phyloP scores from a whole-genome alignment of 1,140 invertebrate genomes.

The Ceratosolen solmsi region DNA sequence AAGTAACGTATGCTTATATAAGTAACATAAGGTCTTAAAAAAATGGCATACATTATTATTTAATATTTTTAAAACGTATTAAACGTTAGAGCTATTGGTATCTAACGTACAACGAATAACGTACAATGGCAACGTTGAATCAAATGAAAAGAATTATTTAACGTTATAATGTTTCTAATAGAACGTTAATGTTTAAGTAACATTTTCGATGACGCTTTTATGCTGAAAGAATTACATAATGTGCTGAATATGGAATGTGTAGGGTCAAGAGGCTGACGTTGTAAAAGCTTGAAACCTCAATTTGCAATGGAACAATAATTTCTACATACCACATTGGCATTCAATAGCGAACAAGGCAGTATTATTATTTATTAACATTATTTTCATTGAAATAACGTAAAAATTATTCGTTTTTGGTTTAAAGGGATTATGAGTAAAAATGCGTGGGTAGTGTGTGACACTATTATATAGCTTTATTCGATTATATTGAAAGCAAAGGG shows the following conservation, averaged over 20 bases:
- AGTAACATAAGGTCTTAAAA: too few relatives aligned
- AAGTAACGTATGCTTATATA: too few relatives aligned
- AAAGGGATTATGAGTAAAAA: not conserved
- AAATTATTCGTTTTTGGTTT: not conserved
- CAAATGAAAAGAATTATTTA: too few relatives aligned
- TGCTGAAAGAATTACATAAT: conserved; percentile 18
- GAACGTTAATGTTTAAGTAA: conserved; percentile 2
- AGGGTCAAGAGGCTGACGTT: conserved; percentile 24
- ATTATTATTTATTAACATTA: not conserved
- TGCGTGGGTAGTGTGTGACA: too few relatives aligned
- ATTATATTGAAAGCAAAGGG: too few relatives aligned
- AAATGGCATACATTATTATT: too few relatives aligned
- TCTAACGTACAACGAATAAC: too few relatives aligned
- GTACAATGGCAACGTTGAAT: too few relatives aligned
- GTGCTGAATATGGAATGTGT: conserved; percentile 17
- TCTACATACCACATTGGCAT: not conserved
- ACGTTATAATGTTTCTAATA: too few relatives aligned
- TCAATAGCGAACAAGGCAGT: not conserved
- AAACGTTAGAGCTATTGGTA: too few relatives aligned
- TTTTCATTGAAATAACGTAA: not conserved
- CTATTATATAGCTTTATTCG: too few relatives aligned
- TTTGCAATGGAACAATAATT: conserved; percentile 21
- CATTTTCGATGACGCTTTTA: conserved; percentile 30
- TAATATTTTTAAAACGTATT: too few relatives aligned
- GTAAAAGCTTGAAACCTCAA: conserved; percentile 35